Evolutionary conservation across 1,140 invertebrate genomes (phyloP).

Genomic region (Ceratina japonica): DNA sequence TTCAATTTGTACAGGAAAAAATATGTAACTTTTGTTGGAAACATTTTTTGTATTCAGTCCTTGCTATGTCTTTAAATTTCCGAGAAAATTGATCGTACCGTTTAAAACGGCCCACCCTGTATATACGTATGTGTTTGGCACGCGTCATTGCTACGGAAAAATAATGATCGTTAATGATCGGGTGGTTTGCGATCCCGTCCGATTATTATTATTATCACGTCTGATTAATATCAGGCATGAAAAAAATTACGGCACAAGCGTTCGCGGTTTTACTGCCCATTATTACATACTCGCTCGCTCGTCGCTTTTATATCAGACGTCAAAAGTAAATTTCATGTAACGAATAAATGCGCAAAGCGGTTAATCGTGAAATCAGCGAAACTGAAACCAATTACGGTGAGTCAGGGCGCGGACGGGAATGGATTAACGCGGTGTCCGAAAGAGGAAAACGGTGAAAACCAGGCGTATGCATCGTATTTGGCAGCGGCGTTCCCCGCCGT

Average conservation of each 20-base stretch:
- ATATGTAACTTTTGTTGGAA: too few species aligned
- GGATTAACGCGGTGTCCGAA: neutral
- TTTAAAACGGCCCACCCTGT: too few species aligned
- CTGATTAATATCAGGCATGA: neutral
- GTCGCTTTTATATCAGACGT: too few species aligned
- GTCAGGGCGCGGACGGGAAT: neutral
- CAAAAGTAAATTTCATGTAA: too few species aligned
- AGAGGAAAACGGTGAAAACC: constrained; percentile 20
- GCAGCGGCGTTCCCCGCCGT: constrained; percentile 9
- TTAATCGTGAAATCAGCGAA: neutral
- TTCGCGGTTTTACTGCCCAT: neutral
- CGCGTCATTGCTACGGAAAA: too few species aligned
- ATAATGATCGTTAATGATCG: constrained; percentile 23
- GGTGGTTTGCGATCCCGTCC: neutral
- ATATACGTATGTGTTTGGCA: too few species aligned
- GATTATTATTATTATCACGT: neutral
- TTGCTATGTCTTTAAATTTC: too few species aligned
- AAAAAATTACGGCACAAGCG: neutral
- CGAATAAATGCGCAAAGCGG: too few species aligned
- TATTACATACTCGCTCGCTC: too few species aligned
- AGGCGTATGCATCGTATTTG: constrained; percentile 18
- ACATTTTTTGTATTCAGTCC: too few species aligned
- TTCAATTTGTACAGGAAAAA: too few species aligned
- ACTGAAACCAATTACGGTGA: neutral
- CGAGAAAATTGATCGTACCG: too few species aligned